Base-by-base conservation (phyloP, 2,797 vertebrate species). In the Peromyscus aztecus region DNA sequence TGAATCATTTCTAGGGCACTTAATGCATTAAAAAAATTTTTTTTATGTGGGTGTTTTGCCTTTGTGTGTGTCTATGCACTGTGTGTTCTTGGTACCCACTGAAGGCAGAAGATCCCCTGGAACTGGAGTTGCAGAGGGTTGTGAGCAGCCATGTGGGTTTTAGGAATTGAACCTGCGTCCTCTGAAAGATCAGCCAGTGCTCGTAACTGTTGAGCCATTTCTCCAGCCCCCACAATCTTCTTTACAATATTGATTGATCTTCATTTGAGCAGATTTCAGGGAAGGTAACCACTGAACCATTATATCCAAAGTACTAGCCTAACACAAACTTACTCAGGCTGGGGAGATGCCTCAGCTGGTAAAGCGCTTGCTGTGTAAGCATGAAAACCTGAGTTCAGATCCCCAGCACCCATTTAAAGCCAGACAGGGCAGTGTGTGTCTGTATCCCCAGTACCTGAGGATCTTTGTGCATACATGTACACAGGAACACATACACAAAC, bases 231-330 rank as follows among this genome's bases (percentile, higher is more conserved):
- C n/a, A 4, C 11, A 71, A 21, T 69, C 17, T 88, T 91, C 96
- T 91, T 83, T 52, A 82, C n/a, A 73, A 27, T 92, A n/a, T 17
- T 82, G 37, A 23, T 21, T 65, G 40, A 59, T 73, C 2, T 2
- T 76, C 6, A 7, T 91, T 76, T 84, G 73, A 69, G n/a, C 67
- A 52, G 21, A 89, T 95, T 95, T 90, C 40, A 75, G 17, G 65
- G 63, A 71, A 37, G 34, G 14, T 78, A 61, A 57, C 55, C 49
- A 1, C 27, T 85, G 55, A 90, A 83, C 43, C 65, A 11, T 31
- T 59, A 19, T 40, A 89, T 86, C 91, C 63, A 65, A 80, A 95
- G 49, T 4, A 13, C 46, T 65, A 63, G 34, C 63, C 57, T 96
- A n/a, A 37, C 83, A 71, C 73, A 80, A 75, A n/a, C 43, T 93